Evolutionary conservation across 1,140 invertebrate species (phyloP).

Genomic region (Paralvinella palmiformis): DNA sequence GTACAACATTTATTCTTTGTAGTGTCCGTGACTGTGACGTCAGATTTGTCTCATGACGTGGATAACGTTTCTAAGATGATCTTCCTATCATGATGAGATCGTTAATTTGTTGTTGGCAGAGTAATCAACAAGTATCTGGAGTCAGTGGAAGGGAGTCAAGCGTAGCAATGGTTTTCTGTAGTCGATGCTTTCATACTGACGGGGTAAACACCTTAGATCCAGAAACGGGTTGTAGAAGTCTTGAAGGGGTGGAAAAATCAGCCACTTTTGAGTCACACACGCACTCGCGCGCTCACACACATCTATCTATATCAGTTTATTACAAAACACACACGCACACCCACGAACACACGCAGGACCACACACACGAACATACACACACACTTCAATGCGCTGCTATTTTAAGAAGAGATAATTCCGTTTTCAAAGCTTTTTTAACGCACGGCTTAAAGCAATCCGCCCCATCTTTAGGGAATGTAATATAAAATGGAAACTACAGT

Average conservation of each 20-base stretch:
- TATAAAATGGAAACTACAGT: no score
- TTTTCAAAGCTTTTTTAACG: no score
- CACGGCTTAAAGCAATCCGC: no score
- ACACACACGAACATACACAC: background rate
- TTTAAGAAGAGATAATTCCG: no score
- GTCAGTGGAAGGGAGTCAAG: background rate
- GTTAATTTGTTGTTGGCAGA: background rate
- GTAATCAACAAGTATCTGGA: background rate
- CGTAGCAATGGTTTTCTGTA: background rate
- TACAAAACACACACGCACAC: background rate
- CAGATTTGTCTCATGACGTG: no score
- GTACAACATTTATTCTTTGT: no score
- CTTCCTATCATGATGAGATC: background rate
- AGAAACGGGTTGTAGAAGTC: background rate
- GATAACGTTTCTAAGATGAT: background rate
- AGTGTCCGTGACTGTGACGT: no score
- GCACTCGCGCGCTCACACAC: background rate
- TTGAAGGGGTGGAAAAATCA: background rate
- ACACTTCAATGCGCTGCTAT: no score
- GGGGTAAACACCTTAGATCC: background rate
- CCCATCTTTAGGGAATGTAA: no score
- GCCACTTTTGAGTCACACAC: background rate
- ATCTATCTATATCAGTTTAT: no score
- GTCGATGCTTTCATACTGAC: background rate
- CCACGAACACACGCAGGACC: background rate